A percentile compares a stretch with the other conserved stretches of the same genome.
These are phyloP conservation scores for Molorchus minor DNA, from an alignment of 2,888 invertebrate genomes.

Conservation along the genomic window DNA sequence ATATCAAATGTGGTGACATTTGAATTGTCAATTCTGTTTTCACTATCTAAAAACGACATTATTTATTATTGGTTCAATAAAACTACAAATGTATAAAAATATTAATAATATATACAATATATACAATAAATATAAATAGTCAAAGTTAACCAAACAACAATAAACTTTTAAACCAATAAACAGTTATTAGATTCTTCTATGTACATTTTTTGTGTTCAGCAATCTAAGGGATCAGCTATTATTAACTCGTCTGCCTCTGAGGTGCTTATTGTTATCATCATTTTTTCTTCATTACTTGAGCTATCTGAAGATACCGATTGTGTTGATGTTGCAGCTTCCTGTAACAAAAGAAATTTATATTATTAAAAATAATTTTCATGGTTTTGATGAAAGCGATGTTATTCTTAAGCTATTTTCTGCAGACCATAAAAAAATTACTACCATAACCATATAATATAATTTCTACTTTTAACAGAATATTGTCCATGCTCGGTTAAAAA, in stretches of 20 bases:
- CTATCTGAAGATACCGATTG: slow-evolving; percentile 77
- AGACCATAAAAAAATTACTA: no score
- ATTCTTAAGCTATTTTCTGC: no score
- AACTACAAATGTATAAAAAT: slow-evolving; percentile 31
- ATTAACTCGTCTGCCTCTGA: slow-evolving; percentile 64
- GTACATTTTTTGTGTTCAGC: slow-evolving; percentile 61
- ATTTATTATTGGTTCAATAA: no score
- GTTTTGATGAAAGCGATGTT: no score
- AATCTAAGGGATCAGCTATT: slow-evolving; percentile 60
- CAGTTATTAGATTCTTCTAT: slow-evolving; percentile 34
- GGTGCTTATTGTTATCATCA: slow-evolving; percentile 78
- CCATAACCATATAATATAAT: no score
- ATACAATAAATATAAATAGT: slow-evolving; percentile 26
- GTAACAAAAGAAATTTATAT: slow-evolving; percentile 46
- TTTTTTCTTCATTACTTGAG: slow-evolving; percentile 77
- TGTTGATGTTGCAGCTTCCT: slow-evolving; percentile 79
- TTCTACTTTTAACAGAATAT: no score
- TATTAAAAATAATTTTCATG: background rate
- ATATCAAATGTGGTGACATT: no score
- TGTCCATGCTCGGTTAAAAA: no score
- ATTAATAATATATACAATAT: slow-evolving; percentile 29
- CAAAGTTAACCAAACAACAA: slow-evolving; percentile 20
- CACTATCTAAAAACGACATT: no score
- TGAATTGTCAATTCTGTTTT: no score
- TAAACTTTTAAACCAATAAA: slow-evolving; percentile 30